phyloP scores from a whole-genome alignment of 2,888 invertebrate genomes.

The Venusia cambrica region DNA sequence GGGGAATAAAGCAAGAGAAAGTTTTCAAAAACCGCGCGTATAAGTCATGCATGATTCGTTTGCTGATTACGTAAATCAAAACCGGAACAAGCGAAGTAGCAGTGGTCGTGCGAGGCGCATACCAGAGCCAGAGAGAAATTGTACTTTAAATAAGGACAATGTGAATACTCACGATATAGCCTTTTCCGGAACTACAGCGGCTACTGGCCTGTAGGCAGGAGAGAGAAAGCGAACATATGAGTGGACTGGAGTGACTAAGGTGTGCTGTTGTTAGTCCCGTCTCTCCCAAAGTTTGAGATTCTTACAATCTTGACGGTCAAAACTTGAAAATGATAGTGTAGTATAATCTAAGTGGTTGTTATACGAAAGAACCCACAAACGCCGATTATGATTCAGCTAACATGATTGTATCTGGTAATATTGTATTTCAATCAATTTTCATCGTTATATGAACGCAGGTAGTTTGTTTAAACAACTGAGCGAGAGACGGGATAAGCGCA shows the following conservation, averaged over 20 bases:
- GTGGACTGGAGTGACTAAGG: conserved; percentile 70
- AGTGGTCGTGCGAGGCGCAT: conserved; percentile 42
- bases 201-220: conserved; percentile 90
- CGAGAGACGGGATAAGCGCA: conserved; percentile 20
- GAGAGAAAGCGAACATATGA: conserved; percentile 80
- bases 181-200: conserved; percentile 95
- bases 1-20: conserved; percentile 20
- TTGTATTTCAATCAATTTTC: no score
- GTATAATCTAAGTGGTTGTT: no score
- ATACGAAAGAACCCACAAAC: no score
- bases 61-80: conserved; percentile 29
- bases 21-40: conserved; percentile 17
- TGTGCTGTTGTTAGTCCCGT: conserved; percentile 59
- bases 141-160: conserved; percentile 60
- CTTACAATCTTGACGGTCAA: conserved; percentile 22
- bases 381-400: no score
- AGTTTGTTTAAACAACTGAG: conserved; percentile 4
- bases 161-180: conserved; percentile 94
- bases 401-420: no score
- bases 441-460: no score
- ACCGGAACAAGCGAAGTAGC: conserved; percentile 36
- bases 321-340: conserved; percentile 25
- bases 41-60: conserved; percentile 30
- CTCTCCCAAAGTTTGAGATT: conserved; percentile 51
- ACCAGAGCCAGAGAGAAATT: conserved; percentile 44